Base-by-base conservation (phyloP, 2,113 vertebrate genomes). In the Echinops telfairi region DNA sequence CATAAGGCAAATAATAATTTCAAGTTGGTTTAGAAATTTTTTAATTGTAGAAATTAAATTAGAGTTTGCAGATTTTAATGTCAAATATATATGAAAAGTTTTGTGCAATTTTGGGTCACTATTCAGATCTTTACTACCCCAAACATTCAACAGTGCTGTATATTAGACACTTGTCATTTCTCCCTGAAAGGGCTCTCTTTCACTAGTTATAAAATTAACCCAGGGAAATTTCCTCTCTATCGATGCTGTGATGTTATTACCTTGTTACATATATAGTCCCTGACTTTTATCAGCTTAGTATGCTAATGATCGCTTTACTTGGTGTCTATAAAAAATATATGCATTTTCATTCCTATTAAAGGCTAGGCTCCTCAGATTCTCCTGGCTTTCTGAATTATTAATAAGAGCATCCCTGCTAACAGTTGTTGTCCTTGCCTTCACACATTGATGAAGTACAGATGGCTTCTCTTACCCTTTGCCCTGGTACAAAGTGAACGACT, bases 321-420 rank as follows among this genome's bases (percentile, higher is more conserved):
- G 88, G 86, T 80, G 94, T 88, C 80, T 83, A 96, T 95, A 86
- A 97, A 95, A 96, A 33, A 94, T 95, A 92, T 43, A 93, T 64
- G 90, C 87, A 88, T 93, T 92, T 91, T 89, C 70, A 89, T 89
- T 68, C 29, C 73, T 79, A 86, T 95, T 96, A 93, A 79, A 81
- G 84, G 40, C 73, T 38, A 84, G 93, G 38, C 68, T 96, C 91
- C 68, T 80, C 25, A 89, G 68, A 85, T 88, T 95, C 92, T 87
- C 89, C 89, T 94, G 75, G 5, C 93, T 95, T 90, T 82, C 71
- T 96, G 93, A 96, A 96, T 96, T 96, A 95, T 97, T 95, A 90
- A 95, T 90, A 75, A 58, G 16, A 29, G 20, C 36, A 73, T 12
- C 25, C 27, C 43, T 66, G 70, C 79, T 91, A 80, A 93, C 73